Evolutionary conservation across 2,888 invertebrate genomes (phyloP).

Genomic region (Dynastes tityus): DNA sequence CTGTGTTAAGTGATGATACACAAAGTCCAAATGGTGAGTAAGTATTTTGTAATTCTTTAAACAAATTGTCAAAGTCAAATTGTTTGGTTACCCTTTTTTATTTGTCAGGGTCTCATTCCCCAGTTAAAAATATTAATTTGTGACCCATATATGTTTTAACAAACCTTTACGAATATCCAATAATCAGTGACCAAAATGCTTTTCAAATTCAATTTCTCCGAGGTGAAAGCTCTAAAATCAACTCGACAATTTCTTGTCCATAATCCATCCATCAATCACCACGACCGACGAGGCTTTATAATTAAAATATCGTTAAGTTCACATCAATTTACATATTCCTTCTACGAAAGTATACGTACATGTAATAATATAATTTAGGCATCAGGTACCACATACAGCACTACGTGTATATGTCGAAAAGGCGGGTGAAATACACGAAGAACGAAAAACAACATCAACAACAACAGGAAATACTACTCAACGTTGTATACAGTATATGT

Average conservation of each 20-base stretch:
- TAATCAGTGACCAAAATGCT: neutral
- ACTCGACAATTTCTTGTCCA: slow-evolving; percentile 51
- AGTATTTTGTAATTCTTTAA: too few relatives aligned
- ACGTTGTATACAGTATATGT: slow-evolving; percentile 51
- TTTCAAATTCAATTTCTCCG: slow-evolving; percentile 53
- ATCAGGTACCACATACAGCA: slow-evolving; percentile 45
- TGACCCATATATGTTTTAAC: too few relatives aligned
- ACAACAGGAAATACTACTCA: slow-evolving; percentile 58
- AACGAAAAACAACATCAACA: slow-evolving; percentile 46
- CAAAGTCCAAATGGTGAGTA: too few relatives aligned
- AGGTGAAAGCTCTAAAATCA: slow-evolving; percentile 27
- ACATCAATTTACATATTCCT: slow-evolving; percentile 63
- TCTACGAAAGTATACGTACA: slow-evolving; percentile 47
- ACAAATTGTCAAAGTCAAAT: too few relatives aligned
- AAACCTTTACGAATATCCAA: neutral
- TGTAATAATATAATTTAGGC: slow-evolving; percentile 37
- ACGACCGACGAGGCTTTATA: slow-evolving; percentile 56
- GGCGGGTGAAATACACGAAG: slow-evolving; percentile 29
- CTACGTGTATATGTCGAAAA: slow-evolving; percentile 32
- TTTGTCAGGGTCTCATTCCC: too few relatives aligned
- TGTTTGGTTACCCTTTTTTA: too few relatives aligned
- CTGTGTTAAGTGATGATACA: too few relatives aligned
- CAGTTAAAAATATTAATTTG: too few relatives aligned
- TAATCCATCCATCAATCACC: slow-evolving; percentile 60
- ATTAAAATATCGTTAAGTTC: slow-evolving; percentile 66